These are phyloP conservation scores for Hemistola chrysoprasaria DNA, from an alignment of 2,888 invertebrate genomes.

Conservation along the genomic window DNA sequence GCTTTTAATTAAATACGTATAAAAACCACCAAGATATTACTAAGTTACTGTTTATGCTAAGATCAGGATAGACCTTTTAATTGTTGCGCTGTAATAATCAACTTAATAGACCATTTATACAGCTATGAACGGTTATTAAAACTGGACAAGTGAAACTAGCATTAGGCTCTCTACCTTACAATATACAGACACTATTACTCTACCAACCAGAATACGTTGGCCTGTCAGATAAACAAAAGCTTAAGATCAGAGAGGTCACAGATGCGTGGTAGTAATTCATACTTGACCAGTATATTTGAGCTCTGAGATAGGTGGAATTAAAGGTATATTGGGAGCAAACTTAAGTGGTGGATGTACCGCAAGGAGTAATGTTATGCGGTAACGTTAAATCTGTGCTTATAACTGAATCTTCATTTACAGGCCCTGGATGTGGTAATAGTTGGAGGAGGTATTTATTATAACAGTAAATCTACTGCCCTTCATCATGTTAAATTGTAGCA, in stretches of 20 bases:
- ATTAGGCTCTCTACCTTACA: conserved; percentile 48
- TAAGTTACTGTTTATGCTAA: too few relatives aligned
- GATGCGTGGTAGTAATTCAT: conserved; percentile 49
- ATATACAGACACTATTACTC: conserved; percentile 42
- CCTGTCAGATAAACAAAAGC: conserved; percentile 42
- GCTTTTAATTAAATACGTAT: too few relatives aligned
- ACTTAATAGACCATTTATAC: conserved; percentile 23
- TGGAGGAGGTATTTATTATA: conserved; percentile 26
- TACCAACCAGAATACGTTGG: conserved; percentile 43
- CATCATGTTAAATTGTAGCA: too few relatives aligned
- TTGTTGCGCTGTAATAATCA: conserved; percentile 17
- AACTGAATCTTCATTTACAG: conserved; percentile 59
- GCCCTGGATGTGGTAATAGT: conserved; percentile 38
- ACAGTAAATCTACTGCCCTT: neutral
- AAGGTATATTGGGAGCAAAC: conserved; percentile 39
- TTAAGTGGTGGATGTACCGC: conserved; percentile 50
- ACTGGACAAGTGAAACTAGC: conserved; percentile 51
- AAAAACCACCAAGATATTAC: too few relatives aligned
- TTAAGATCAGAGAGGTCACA: conserved; percentile 43
- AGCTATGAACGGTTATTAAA: conserved; percentile 48
- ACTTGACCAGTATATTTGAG: conserved; percentile 39
- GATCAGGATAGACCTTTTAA: conserved; percentile 11
- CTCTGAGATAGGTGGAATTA: conserved; percentile 32
- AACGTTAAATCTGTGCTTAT: conserved; percentile 62
- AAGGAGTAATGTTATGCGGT: conserved; percentile 62